These are phyloP conservation scores for Bos indicus DNA, from an alignment of 2,113 vertebrate species.

Conservation along the genomic window DNA sequence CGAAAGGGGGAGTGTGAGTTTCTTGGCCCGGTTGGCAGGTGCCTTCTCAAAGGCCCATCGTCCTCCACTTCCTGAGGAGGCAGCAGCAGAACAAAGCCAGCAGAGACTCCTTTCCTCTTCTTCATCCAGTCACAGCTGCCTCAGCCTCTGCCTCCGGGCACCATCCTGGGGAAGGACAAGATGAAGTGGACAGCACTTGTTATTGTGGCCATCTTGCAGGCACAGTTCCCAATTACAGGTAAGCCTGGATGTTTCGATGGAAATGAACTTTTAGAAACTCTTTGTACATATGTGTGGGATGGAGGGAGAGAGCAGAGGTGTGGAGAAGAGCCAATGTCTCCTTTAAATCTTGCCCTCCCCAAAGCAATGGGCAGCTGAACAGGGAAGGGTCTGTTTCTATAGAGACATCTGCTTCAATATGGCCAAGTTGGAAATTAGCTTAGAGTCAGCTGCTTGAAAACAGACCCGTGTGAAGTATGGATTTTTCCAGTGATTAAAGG, in stretches of 20 bases:
- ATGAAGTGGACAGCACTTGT: constrained; percentile 64
- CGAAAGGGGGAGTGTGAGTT: constrained; percentile 51
- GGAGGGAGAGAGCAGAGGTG: background rate
- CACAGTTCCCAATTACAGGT: constrained; percentile 68
- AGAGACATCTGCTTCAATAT: accelerated
- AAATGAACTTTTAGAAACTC: accelerated
- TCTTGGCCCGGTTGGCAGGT: constrained; percentile 41
- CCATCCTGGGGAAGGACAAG: background rate
- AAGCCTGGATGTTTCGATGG: background rate
- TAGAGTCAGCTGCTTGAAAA: background rate
- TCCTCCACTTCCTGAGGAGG: constrained; percentile 79
- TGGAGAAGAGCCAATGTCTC: background rate
- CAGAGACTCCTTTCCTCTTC: background rate
- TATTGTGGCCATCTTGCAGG: constrained; percentile 28
- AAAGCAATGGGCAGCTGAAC: background rate
- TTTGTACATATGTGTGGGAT: background rate
- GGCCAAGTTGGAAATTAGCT: background rate
- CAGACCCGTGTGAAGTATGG: accelerated
- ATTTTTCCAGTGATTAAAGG: accelerated
- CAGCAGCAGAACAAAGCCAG: constrained; percentile 9
- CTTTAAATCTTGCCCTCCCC: background rate
- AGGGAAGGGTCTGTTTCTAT: accelerated
- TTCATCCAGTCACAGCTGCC: background rate
- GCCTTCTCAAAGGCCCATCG: constrained; percentile 43
- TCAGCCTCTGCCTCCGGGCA: background rate